Percentiles rank a stretch among this genome's conserved stretches.
phyloP scores from a whole-genome alignment of 2,113 vertebrate species.

The Syrmaticus mikado region DNA sequence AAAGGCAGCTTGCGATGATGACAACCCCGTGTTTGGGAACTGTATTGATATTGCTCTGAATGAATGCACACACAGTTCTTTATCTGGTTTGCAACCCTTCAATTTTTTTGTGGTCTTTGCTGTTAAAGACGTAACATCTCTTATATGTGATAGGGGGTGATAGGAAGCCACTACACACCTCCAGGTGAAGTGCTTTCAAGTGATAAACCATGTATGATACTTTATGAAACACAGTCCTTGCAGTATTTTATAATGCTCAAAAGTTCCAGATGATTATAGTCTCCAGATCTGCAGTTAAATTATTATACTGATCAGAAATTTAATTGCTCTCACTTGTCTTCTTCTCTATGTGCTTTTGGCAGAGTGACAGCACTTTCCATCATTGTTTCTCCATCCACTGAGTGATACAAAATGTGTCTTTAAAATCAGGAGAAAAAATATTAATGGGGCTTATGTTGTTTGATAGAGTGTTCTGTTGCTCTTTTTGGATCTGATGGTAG shows the following conservation, averaged over 20 bases:
- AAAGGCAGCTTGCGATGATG: neutral
- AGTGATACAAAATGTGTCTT: conserved; percentile 31
- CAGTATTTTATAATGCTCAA: conserved; percentile 43
- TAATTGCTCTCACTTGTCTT: conserved; percentile 73
- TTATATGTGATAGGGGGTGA: neutral
- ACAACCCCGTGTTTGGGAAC: neutral
- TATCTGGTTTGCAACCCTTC: neutral
- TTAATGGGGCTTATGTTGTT: neutral
- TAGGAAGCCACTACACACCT: neutral
- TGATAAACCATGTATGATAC: neutral
- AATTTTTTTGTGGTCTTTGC: neutral
- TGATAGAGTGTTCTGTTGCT: conserved; percentile 28
- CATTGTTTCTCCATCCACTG: conserved; percentile 31
- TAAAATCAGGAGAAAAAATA: conserved; percentile 43
- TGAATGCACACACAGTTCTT: neutral
- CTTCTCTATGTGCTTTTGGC: conserved; percentile 55
- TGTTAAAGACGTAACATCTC: neutral
- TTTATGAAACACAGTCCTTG: conserved; percentile 6
- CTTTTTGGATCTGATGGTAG: neutral
- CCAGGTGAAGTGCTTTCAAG: conserved; percentile 2
- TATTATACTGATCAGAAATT: conserved; percentile 70
- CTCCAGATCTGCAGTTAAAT: conserved; percentile 61
- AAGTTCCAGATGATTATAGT: conserved; percentile 61
- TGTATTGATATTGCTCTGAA: neutral
- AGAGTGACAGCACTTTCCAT: conserved; percentile 56